Conservation (phyloP, 2,797 vertebrate species). For the Aeoliscus strigatus region DNA sequence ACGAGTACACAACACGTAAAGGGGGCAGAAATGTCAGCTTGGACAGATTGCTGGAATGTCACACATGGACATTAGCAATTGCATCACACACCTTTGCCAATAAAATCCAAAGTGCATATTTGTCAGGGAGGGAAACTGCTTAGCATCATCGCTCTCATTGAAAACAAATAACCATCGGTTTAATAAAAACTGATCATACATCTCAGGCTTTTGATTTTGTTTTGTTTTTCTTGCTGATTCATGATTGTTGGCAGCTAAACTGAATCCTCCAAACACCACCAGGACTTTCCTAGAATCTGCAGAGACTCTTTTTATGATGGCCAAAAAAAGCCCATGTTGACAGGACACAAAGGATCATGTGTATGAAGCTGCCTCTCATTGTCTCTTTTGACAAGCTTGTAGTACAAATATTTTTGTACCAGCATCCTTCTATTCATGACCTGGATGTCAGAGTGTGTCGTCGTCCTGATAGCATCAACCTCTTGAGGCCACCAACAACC, state of each 20-base stretch:
- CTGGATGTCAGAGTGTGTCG: neutral
- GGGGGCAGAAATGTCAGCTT: too few relatives aligned
- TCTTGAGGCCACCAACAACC: constrained; percentile 4
- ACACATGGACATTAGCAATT: too few relatives aligned
- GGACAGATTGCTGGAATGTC: too few relatives aligned
- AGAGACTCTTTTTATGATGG: constrained; percentile 9
- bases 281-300: constrained; percentile 8
- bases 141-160: too few relatives aligned
- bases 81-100: too few relatives aligned
- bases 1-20: too few relatives aligned
- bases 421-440: constrained; percentile 5
- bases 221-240: too few relatives aligned
- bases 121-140: too few relatives aligned
- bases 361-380: constrained; percentile 3
- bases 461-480: neutral
- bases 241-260: constrained; percentile 1
- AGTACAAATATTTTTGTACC: constrained; percentile 12
- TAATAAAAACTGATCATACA: too few relatives aligned
- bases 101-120: too few relatives aligned
- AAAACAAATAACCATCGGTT: too few relatives aligned
- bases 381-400: constrained; percentile 5
- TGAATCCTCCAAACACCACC: neutral
- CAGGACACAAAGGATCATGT: constrained; percentile 2
- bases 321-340: constrained; percentile 24
- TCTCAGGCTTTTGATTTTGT: too few relatives aligned